Evolutionary conservation across 2,888 invertebrate species (phyloP), one percentile per base, ranked within the genome.

Genomic region (Operophtera brumata): DNA sequence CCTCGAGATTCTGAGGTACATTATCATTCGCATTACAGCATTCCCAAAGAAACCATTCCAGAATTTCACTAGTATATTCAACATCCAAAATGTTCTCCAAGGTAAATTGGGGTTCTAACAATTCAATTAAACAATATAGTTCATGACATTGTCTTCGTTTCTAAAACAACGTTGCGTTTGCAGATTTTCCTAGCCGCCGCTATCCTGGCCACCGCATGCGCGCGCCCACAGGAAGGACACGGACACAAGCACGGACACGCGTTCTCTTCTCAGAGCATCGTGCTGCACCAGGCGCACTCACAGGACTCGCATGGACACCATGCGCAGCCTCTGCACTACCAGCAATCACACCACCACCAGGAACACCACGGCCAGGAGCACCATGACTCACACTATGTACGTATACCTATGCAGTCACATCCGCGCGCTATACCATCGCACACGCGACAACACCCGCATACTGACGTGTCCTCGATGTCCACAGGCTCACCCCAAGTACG

Each of bases 401-500:
- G 53, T 49, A 47, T 54, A 53, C 26, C 50, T 49, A 47, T 25
- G 8, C 39, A 25, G 10, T 2, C 39, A 6, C 39, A 39, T 10
- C 5, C 14, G 3, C 10, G 39, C 39, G n/a, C 20, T 25, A 10
- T n/a, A 7, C 10, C 20, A 2, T 34, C 34, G 34, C 37, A 35
- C 40, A 37, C 11, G 28, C n/a, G 12, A 14, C 20, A 9, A 10
- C 30, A 5, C 40, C 20, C 41, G 10, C 34, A 32, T 39, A 26
- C 14, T 49, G 13, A 49, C 32, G 20, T 39, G n/a, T 12, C 26
- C 28, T 10, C 13, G 6, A 12, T 28, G 26, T 47, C 14, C 13
- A n/a, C 61, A 80, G 79, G 71, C 86, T 28, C 80, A 89, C 69
- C 91, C 91, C 34, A 87, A 87, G 66, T 91, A 91, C 75, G 82